These are phyloP conservation scores for Chrysina gloriosa DNA, from an alignment of 2,888 invertebrate species.

Conservation along the genomic window DNA sequence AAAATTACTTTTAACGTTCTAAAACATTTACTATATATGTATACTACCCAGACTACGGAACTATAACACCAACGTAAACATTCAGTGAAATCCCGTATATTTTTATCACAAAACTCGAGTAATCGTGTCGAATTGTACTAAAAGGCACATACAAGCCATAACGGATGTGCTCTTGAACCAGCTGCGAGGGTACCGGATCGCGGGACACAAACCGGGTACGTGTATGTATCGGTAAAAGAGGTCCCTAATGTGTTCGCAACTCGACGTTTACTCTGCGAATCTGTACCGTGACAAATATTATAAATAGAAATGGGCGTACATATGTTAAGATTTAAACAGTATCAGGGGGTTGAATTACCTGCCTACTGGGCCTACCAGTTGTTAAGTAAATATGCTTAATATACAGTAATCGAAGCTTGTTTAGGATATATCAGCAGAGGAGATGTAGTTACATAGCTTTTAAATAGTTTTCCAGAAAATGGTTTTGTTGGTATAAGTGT, in stretches of 20 bases:
- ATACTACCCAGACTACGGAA: too few species aligned
- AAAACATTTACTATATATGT: too few species aligned
- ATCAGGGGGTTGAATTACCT: conserved; percentile 27
- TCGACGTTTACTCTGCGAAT: conserved; percentile 37
- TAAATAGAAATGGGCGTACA: conserved; percentile 49
- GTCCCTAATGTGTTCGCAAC: conserved; percentile 35
- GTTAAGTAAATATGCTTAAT: conserved; percentile 32
- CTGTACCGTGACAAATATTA: conserved; percentile 48
- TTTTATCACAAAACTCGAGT: conserved; percentile 23
- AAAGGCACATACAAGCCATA: conserved; percentile 37
- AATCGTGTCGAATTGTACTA: conserved; percentile 40
- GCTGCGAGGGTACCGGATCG: conserved; percentile 36
- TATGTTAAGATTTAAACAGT: conserved; percentile 41
- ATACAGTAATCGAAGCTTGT: too few species aligned
- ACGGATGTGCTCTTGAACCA: conserved; percentile 44
- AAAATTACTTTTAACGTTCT: too few species aligned
- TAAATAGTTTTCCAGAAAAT: too few species aligned
- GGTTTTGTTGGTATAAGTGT: too few species aligned
- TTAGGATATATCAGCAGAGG: too few species aligned
- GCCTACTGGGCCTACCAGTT: conserved; percentile 21
- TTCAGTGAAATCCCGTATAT: too few species aligned
- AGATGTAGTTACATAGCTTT: too few species aligned
- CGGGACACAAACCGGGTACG: conserved; percentile 3
- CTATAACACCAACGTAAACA: too few species aligned
- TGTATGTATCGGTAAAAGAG: conserved; percentile 22